Evolutionary conservation across 1,140 invertebrate species (phyloP).

Genomic region (Battus philenor): DNA sequence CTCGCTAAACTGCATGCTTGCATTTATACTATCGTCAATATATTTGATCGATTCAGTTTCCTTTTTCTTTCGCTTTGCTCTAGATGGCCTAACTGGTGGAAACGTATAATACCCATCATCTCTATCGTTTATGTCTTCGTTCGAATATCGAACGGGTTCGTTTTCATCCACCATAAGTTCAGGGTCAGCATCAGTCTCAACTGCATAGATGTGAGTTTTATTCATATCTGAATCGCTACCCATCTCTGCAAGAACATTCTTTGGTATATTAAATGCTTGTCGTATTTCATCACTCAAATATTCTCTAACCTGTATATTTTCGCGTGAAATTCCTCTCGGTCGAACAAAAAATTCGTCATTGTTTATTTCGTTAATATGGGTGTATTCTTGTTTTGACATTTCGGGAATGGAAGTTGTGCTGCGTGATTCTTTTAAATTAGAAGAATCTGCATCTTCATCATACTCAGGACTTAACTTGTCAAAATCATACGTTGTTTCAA

Average conservation of each 20-base stretch:
- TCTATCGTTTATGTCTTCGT: slow-evolving; percentile 62
- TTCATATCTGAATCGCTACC: slow-evolving; percentile 55
- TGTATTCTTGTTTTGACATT: slow-evolving; percentile 63
- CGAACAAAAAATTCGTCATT: slow-evolving; percentile 91
- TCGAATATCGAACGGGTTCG: slow-evolving; percentile 51
- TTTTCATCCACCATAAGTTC: slow-evolving; percentile 63
- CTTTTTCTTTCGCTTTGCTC: slow-evolving; percentile 70
- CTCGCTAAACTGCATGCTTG: slow-evolving; percentile 64
- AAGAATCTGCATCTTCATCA: slow-evolving; percentile 36
- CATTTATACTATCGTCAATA: slow-evolving; percentile 60
- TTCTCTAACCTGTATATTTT: slow-evolving; percentile 85
- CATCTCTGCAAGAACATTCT: slow-evolving; percentile 79
- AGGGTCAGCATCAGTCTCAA: slow-evolving; percentile 50
- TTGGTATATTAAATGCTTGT: slow-evolving; percentile 83
- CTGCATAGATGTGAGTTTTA: slow-evolving; percentile 53
- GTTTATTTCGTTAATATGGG: slow-evolving; percentile 86
- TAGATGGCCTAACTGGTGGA: slow-evolving; percentile 68
- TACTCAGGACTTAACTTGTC: slow-evolving; percentile 54
- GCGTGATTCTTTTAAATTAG: slow-evolving; percentile 25
- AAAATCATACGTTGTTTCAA: slow-evolving; percentile 59
- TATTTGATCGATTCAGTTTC: slow-evolving; percentile 54
- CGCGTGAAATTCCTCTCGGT: slow-evolving; percentile 86
- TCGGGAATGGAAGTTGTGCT: slow-evolving; percentile 35
- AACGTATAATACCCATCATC: slow-evolving; percentile 75
- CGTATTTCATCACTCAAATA: slow-evolving; percentile 86